A percentile compares a stretch with the other conserved stretches of the same genome.
phyloP scores from a whole-genome alignment of 2,888 invertebrate species.

The Papilio gigon region DNA sequence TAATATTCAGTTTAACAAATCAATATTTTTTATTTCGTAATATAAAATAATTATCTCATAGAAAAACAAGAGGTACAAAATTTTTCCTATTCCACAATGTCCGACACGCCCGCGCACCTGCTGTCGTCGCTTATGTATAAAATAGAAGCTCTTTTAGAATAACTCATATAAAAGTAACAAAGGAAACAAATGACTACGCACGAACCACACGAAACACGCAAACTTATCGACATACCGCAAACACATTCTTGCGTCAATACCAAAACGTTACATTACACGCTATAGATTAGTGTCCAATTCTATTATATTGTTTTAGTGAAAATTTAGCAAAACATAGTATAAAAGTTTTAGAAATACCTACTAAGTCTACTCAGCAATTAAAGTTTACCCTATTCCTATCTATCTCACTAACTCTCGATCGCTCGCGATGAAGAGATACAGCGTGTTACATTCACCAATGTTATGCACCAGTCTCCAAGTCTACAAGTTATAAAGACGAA shows the following conservation, averaged over 20 bases:
- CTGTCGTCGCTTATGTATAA: constrained; percentile 66
- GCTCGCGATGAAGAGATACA: constrained; percentile 64
- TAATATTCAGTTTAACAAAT: constrained; percentile 77
- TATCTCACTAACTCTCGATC: constrained; percentile 70
- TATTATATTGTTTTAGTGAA: constrained; percentile 77
- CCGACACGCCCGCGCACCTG: constrained; percentile 62
- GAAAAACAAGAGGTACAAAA: constrained; percentile 77
- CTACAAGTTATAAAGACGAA: constrained; percentile 54
- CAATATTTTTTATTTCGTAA: constrained; percentile 69
- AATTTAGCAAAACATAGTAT: constrained; percentile 83
- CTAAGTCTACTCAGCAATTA: constrained; percentile 79
- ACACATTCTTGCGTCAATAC: constrained; percentile 57
- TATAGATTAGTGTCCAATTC: constrained; percentile 77
- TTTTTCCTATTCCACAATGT: constrained; percentile 53
- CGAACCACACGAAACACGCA: constrained; percentile 48
- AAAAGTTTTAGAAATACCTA: constrained; percentile 82
- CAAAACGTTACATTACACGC: constrained; percentile 60
- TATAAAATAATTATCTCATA: constrained; percentile 78
- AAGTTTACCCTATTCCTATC: constrained; percentile 76
- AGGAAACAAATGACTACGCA: constrained; percentile 51
- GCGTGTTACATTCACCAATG: constrained; percentile 49
- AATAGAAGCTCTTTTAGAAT: constrained; percentile 70
- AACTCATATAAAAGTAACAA: constrained; percentile 54
- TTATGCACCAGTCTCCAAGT: constrained; percentile 68
- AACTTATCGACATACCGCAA: constrained; percentile 53